Evolutionary conservation across 2,113 vertebrate species (phyloP).

Genomic region (Siniperca chuatsi): DNA sequence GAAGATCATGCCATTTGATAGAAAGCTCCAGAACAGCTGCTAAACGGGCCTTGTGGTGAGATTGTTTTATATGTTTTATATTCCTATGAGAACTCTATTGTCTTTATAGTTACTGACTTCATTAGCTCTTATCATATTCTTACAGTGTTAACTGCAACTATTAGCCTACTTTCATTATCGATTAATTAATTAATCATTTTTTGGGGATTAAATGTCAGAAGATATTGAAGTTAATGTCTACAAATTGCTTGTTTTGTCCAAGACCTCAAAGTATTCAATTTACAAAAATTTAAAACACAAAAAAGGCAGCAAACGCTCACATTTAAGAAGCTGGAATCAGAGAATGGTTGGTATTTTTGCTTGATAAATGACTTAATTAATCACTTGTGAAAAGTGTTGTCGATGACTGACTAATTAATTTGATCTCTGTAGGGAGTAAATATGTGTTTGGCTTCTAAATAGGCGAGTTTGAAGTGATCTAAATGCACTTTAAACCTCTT

Average conservation of each 20-base stretch:
- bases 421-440: too few species aligned
- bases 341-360: neutral
- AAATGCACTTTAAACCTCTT: neutral
- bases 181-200: neutral
- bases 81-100: too few species aligned
- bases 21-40: conserved; percentile 7
- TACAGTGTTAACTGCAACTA: neutral
- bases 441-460: neutral
- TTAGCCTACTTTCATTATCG: neutral
- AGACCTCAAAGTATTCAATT: too few species aligned
- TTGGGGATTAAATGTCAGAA: neutral
- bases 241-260: too few species aligned
- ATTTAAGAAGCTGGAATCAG: neutral
- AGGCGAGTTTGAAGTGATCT: neutral
- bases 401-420: neutral
- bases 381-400: neutral
- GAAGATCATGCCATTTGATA: neutral
- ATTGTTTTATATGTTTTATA: too few species aligned
- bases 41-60: neutral
- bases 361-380: neutral
- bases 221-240: too few species aligned
- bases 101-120: too few species aligned
- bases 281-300: too few species aligned
- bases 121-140: too few species aligned
- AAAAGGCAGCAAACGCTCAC: neutral